A percentile compares a stretch with the other conserved stretches of the same genome.
phyloP scores from a whole-genome alignment of 2,113 vertebrate genomes.

The Myotis yumanensis region DNA sequence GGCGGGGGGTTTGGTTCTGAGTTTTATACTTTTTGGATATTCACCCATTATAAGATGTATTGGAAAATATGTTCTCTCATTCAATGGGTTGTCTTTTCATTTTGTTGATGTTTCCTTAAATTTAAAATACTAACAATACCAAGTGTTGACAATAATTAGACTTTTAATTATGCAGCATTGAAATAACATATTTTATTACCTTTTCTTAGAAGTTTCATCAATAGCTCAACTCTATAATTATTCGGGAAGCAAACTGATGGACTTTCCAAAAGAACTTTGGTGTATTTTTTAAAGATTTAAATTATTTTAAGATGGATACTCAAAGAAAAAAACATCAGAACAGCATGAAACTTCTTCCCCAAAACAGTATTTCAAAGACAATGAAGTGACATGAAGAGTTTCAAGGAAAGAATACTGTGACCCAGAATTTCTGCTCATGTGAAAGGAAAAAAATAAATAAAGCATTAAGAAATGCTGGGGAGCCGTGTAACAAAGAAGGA shows the following conservation, averaged over 20 bases:
- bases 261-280: constrained; percentile 35
- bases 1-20: too few relatives aligned
- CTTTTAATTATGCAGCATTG: background rate
- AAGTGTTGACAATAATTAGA: background rate
- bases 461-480: background rate
- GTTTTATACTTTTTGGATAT: too few relatives aligned
- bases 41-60: too few relatives aligned
- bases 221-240: constrained; percentile 19
- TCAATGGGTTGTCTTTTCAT: too few relatives aligned
- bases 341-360: constrained; percentile 21
- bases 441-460: background rate
- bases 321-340: background rate
- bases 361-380: constrained; percentile 15
- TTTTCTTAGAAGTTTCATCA: constrained; percentile 30
- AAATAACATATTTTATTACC: background rate
- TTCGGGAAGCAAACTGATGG: constrained; percentile 27
- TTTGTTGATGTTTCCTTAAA: background rate
- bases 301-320: background rate
- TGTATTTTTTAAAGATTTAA: constrained; percentile 40
- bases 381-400: background rate
- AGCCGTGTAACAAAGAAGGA: background rate
- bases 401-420: background rate
- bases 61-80: too few relatives aligned
- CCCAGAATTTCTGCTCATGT: background rate
- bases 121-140: background rate